Base-by-base conservation (phyloP, 2,888 invertebrate genomes). In the Caradrina kadenii region DNA sequence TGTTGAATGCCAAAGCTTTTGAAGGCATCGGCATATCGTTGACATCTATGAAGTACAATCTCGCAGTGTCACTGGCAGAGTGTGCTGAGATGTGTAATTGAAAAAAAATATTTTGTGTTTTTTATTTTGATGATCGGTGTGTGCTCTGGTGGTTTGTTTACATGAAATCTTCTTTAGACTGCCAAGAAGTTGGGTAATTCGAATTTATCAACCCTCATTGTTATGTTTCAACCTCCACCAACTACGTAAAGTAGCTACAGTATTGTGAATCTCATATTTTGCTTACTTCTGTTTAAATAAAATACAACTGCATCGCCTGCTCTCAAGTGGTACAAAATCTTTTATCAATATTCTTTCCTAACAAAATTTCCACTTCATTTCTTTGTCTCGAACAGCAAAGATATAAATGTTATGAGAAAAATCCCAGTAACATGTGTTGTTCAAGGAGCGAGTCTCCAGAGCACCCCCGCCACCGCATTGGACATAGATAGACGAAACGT, bases 401-500 rank as follows among this genome's bases (percentile, higher is more conserved):
- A 73, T 63, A 78, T 80, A 74, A 70, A 78, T 69, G 66, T 67
- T 74, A 48, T 54, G 31, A 72, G 67, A 80, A 83, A 81, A 69
- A 71, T 75, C 65, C 68, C 50, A 82, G 76, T 80, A 82, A 82
- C 81, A 81, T 83, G 80, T 85, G 79, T 81, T 76, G 79, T 79
- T 69, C 55, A 67, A 72, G 71, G 60, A 78, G 69, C 58, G 67
- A 62, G 73, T 59, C 60, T 74, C 53, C 62, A 67, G 68, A 71
- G 59, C 63, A 26, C 78, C 67, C 80, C 73, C 52, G 42, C 69
- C 56, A 65, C 73, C 65, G 58, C 79, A 84, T 74, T 59, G 79
- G 73, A 83, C 83, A 86, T 85, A 91, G 89, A 92, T 90, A 92
- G 91, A 93, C 89, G 90, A 90, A 92, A 90, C 88, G 90, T 95